Evolutionary conservation across 2,113 vertebrate genomes (phyloP).

Genomic region (Propithecus coquereli): DNA sequence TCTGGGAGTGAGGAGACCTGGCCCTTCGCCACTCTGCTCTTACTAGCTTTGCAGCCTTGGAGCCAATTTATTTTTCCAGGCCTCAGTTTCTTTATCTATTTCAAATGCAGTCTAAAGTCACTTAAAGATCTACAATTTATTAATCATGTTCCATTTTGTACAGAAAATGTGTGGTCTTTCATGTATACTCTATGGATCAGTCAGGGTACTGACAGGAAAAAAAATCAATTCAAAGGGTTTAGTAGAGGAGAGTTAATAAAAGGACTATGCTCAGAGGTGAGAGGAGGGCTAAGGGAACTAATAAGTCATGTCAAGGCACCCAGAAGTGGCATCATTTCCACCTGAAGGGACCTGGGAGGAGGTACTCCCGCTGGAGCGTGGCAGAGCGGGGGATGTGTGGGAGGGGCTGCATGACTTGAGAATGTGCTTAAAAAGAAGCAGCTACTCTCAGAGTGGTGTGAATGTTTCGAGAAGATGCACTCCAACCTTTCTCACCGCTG

Average conservation of each 20-base stretch:
- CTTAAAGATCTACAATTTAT: background rate
- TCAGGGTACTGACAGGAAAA: background rate
- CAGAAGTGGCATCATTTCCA: background rate
- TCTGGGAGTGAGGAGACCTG: background rate
- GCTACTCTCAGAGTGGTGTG: background rate
- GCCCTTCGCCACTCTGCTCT: background rate
- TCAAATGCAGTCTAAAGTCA: background rate
- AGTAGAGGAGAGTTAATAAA: background rate
- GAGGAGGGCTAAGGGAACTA: background rate
- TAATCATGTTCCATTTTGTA: background rate
- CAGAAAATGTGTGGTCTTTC: background rate
- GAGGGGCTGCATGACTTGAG: background rate
- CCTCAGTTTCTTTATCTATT: background rate
- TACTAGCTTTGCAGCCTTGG: background rate
- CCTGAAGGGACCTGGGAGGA: too few relatives aligned
- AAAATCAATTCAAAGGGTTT: background rate
- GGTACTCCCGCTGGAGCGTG: rapidly evolving
- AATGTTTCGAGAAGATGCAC: too few relatives aligned
- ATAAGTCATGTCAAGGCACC: background rate
- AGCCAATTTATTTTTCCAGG: background rate
- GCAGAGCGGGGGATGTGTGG: background rate
- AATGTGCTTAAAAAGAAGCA: background rate
- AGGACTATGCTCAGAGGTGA: background rate
- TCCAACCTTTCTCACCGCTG: background rate
- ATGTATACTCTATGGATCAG: background rate